A percentile compares a stretch with the other conserved stretches of the same genome.
phyloP scores from a whole-genome alignment of 30 jellyfish, hydroid and myxozoan genomes.

The Aurelia aurita region DNA sequence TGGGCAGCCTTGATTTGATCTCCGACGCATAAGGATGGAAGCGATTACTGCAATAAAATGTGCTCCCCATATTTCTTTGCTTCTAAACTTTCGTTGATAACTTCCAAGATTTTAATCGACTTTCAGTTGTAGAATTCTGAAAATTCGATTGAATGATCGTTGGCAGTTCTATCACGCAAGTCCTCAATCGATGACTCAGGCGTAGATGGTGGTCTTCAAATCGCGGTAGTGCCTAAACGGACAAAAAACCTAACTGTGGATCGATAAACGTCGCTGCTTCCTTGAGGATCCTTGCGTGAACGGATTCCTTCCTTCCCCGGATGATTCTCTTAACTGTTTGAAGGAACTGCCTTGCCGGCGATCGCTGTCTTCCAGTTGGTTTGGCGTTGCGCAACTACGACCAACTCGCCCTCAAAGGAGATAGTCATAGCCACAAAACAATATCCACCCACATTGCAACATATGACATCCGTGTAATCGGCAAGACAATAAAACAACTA shows the following conservation, averaged over 20 bases:
- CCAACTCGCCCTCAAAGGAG: slow-evolving; percentile 1
- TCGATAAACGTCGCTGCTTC: not conserved
- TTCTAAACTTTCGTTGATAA: not conserved
- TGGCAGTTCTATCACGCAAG: not conserved
- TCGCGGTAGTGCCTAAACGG: slow-evolving; percentile 65
- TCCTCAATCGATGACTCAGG: slow-evolving; percentile 47
- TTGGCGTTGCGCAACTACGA: slow-evolving; percentile 87
- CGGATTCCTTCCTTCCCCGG: not conserved
- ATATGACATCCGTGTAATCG: slow-evolving; percentile 78
- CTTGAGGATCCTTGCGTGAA: not conserved
- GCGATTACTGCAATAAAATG: slow-evolving; percentile 69
- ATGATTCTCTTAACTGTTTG: not conserved
- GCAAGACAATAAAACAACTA: slow-evolving; percentile 46
- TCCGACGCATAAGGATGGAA: slow-evolving; percentile 80
- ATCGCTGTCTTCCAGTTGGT: slow-evolving; percentile 55
- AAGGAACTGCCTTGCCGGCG: slow-evolving; percentile 1
- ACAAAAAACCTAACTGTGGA: slow-evolving; percentile 36
- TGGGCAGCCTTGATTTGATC: slow-evolving; percentile 60
- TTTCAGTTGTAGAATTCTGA: not conserved
- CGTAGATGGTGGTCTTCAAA: slow-evolving; percentile 31
- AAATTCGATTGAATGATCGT: not conserved
- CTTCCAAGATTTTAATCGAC: no score
- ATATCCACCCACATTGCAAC: slow-evolving; percentile 86
- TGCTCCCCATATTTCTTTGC: slow-evolving; percentile 49
- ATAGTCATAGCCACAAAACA: slow-evolving; percentile 72